phyloP scores from a whole-genome alignment of 1,140 invertebrate species.

The Drosophila orena region DNA sequence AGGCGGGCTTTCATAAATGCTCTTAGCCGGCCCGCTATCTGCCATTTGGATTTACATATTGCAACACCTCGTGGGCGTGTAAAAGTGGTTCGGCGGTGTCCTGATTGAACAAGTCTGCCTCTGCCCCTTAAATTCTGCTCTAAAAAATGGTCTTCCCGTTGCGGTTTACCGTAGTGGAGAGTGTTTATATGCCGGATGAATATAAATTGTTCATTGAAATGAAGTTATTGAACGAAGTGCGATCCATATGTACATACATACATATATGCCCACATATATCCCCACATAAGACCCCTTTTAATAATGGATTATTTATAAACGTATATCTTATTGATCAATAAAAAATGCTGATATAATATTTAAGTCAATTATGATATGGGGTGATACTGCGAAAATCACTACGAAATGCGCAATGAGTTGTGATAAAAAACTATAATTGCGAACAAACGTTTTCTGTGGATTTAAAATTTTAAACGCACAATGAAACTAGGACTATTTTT shows the following conservation, averaged over 20 bases:
- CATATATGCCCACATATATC: no score
- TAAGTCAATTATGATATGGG: neutral
- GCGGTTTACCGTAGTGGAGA: neutral
- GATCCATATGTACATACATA: no score
- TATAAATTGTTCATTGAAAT: neutral
- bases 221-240: neutral
- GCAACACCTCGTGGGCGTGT: neutral
- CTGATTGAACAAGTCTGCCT: conserved; percentile 15
- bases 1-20: conserved; percentile 35
- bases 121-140: conserved; percentile 2
- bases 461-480: conserved; percentile 16
- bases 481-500: conserved; percentile 3
- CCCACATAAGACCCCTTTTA: no score
- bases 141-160: neutral
- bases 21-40: conserved; percentile 11
- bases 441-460: neutral
- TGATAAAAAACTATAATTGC: conserved; percentile 2
- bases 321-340: no score
- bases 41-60: conserved; percentile 40
- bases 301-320: no score
- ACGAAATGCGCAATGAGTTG: conserved; percentile 21
- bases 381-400: neutral
- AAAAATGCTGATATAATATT: neutral
- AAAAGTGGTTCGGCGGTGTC: neutral
- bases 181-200: neutral